phyloP scores from a whole-genome alignment of 2,113 vertebrate species.

The Dissostichus mawsoni region DNA sequence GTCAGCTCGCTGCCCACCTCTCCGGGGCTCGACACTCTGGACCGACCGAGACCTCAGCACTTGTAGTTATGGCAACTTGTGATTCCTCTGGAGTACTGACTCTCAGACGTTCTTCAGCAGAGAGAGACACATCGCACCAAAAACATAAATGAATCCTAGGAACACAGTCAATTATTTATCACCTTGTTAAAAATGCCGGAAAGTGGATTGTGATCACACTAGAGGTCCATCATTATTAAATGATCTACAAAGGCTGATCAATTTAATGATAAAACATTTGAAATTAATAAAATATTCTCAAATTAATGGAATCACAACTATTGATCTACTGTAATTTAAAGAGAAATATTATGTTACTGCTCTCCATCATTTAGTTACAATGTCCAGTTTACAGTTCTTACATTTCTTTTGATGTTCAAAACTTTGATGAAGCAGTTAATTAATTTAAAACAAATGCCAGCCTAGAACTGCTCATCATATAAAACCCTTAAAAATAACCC shows the following conservation, averaged over 20 bases:
- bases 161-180: conserved; percentile 72
- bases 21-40: conserved; percentile 49
- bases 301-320: not conserved
- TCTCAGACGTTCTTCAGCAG: conserved; percentile 46
- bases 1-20: conserved; percentile 61
- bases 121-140: conserved; percentile 53
- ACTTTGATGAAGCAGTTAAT: too few relatives aligned
- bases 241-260: conserved; percentile 5
- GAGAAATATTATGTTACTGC: not conserved
- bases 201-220: conserved; percentile 51
- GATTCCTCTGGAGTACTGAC: conserved; percentile 66
- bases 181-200: conserved; percentile 62
- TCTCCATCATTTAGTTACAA: not conserved
- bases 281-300: not conserved
- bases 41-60: conserved; percentile 57
- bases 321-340: not conserved
- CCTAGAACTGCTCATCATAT: too few relatives aligned
- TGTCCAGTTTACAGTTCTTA: not conserved
- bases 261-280: not conserved
- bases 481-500: not conserved
- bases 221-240: conserved; percentile 27
- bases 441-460: too few relatives aligned
- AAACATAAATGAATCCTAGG: conserved; percentile 62
- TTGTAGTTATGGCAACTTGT: conserved; percentile 69
- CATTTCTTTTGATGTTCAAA: not conserved